Evolutionary conservation across 2,113 vertebrate species (phyloP), one percentile per base, ranked within the genome.

Genomic region (Falcunculus frontatus): DNA sequence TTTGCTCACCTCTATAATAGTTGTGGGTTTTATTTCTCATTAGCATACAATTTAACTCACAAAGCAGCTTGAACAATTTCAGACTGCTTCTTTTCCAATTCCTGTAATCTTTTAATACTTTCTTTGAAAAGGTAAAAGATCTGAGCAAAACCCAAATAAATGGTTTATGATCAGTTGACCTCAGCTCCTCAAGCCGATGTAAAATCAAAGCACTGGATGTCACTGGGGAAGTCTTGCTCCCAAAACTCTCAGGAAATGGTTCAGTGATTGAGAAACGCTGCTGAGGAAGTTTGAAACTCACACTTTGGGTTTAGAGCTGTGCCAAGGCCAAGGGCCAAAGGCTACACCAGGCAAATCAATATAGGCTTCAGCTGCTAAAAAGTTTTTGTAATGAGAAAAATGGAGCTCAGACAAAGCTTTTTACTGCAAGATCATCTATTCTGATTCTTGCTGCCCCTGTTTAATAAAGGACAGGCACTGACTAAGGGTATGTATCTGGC

Each of bases 321-420:
- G 83, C 78, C 57, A 70, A 77, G 78, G 44, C 52, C 53, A 63
- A 73, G 11, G 16, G 53, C 30, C 32, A 33, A 80, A 82, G 33
- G 60, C 44, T 79, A 32, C 62, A 94, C 64, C 67, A 84, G 68
- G 22, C 22, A 84, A 91, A 96, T 92, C 95, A 93, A 80, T 87
- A 75, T 0, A 25, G 10, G 22, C 72, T 93, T 76, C 55, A 81
- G 52, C 55, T 63, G 55, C 25, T 46, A 20, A 49, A 72, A 84
- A 47, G 32, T 25, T 86, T 46, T 53, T 69, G 33, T n/a, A 81
- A 56, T 13, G 39, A 93, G 52, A 37, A 81, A 84, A 93, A 92
- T 4, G n/a, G 53, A 52, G 68, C 92, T 94, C 63, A 87, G 35
- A 79, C 41, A 95, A 69, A 84, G 75, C 22, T 63, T 60, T 62